A percentile compares a stretch with the other conserved stretches of the same genome.
These are phyloP conservation scores for Rhinopomastus cyanomelas DNA, from an alignment of 2,113 vertebrate genomes.

Conservation along the genomic window DNA sequence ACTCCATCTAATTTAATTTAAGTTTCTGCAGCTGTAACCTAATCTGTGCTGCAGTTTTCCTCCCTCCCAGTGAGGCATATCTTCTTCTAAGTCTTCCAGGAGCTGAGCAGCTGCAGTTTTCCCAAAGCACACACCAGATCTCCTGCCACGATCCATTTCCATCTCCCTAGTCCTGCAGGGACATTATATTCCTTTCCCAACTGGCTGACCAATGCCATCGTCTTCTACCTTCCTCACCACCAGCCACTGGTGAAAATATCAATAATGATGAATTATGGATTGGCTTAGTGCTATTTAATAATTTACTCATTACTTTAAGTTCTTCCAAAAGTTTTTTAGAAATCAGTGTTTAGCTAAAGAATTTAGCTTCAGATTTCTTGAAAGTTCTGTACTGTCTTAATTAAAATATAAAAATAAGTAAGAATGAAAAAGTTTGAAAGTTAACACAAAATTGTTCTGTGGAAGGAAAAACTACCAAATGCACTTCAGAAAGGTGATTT, in stretches of 20 bases:
- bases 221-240: neutral
- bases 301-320: neutral
- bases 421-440: neutral
- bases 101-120: neutral
- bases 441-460: neutral
- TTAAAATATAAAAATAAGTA: neutral
- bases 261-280: conserved; percentile 36
- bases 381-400: neutral
- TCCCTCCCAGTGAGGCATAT: neutral
- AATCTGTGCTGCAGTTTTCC: neutral
- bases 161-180: neutral
- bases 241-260: neutral
- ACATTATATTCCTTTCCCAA: neutral
- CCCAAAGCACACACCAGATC: neutral
- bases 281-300: conserved; percentile 10
- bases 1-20: neutral
- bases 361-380: neutral
- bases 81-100: neutral
- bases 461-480: neutral
- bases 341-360: neutral
- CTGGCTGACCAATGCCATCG: neutral
- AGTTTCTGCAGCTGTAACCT: neutral
- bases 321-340: neutral
- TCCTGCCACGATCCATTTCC: neutral
- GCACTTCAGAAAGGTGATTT: neutral